These are phyloP conservation scores for Subanguina moxae DNA, from an alignment of 1,140 invertebrate species.

Conservation along the genomic window DNA sequence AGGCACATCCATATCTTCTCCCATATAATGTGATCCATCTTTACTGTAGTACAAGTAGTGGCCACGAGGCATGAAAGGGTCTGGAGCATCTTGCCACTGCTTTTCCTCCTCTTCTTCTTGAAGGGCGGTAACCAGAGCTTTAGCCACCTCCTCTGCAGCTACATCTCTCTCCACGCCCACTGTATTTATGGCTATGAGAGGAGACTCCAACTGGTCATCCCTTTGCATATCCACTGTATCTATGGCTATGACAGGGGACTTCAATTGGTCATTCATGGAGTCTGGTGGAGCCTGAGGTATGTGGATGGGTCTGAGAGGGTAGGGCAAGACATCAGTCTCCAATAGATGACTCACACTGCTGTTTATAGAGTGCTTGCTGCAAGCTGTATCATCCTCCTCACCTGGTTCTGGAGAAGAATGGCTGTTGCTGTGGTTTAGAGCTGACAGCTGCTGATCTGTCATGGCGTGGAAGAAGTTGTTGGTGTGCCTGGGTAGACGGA, in stretches of 20 bases:
- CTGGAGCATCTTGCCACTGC: not conserved
- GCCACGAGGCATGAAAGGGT: not conserved
- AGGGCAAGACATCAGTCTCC: conserved; percentile 5
- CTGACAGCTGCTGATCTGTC: no score
- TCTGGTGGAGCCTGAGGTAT: not conserved
- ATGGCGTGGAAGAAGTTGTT: no score
- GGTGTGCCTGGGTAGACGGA: no score
- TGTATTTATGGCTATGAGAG: not conserved
- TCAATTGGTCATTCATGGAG: not conserved
- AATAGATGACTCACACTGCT: conserved; percentile 6
- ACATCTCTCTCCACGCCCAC: conserved; percentile 3
- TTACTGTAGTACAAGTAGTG: not conserved
- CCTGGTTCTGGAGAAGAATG: no score
- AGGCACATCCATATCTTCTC: not conserved
- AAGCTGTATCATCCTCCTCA: no score
- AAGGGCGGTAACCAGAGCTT: not conserved
- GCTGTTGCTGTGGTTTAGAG: no score
- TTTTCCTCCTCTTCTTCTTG: not conserved
- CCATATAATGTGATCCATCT: not conserved
- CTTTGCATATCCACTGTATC: not conserved
- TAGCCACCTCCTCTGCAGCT: not conserved
- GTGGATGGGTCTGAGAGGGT: not conserved
- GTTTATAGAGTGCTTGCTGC: no score
- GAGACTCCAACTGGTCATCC: not conserved
- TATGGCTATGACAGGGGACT: not conserved